Conservation (phyloP, 2,113 vertebrate species). For the Melospiza melodia region DNA sequence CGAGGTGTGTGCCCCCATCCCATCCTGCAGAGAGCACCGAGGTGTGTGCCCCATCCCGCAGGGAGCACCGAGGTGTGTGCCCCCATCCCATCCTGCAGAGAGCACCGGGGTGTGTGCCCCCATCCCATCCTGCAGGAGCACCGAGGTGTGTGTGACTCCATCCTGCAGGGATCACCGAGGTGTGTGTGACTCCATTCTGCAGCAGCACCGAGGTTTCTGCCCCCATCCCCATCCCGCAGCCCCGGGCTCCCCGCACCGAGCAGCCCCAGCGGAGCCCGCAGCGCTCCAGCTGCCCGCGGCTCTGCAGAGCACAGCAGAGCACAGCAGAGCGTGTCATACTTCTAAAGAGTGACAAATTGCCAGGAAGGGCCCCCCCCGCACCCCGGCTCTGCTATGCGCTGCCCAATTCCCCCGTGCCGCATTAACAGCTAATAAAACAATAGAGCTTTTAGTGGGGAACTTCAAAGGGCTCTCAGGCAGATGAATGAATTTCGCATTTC, state of each 20-base stretch:
- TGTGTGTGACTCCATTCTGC: too few relatives aligned
- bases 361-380: constrained; percentile 54
- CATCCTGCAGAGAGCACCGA: too few relatives aligned
- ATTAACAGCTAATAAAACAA: constrained; percentile 74
- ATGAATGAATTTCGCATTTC: constrained; percentile 70
- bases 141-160: too few relatives aligned
- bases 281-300: background rate
- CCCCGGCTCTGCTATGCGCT: background rate
- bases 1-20: too few relatives aligned
- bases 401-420: constrained; percentile 19
- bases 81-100: too few relatives aligned
- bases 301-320: background rate
- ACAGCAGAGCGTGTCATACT: constrained; percentile 6
- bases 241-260: accelerated
- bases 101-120: too few relatives aligned
- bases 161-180: too few relatives aligned
- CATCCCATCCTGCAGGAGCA: too few relatives aligned
- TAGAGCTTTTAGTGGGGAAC: constrained; percentile 65
- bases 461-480: constrained; percentile 58
- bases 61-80: background rate
- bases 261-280: background rate
- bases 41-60: too few relatives aligned
- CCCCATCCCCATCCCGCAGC: background rate
- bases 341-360: constrained; percentile 59
- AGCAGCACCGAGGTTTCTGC: too few relatives aligned